Conservation (phyloP, 1,140 invertebrate species). For the Caenorhabditis briggsae region DNA sequence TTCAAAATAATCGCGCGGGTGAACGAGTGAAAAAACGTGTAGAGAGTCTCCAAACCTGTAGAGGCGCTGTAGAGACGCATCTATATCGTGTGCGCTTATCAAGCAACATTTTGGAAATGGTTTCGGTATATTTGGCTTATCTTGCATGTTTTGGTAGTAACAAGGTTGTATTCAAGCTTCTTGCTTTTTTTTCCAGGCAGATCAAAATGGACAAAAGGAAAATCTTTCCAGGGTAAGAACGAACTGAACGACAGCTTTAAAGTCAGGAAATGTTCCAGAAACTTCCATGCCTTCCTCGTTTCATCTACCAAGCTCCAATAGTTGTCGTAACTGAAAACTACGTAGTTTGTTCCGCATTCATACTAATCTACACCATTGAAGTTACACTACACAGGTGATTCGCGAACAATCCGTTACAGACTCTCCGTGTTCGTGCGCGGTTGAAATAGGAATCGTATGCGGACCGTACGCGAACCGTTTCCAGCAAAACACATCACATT, state of each 20-base stretch:
- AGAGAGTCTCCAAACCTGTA: too few relatives aligned
- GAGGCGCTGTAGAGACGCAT: too few relatives aligned
- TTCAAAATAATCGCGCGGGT: too few relatives aligned
- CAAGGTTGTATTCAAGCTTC: background rate
- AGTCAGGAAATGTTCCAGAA: background rate
- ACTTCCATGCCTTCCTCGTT: background rate
- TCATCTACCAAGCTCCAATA: background rate
- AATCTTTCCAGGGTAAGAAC: background rate
- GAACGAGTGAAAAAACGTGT: background rate
- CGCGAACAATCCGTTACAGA: too few relatives aligned
- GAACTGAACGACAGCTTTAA: background rate
- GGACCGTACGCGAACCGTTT: too few relatives aligned
- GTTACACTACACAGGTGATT: too few relatives aligned
- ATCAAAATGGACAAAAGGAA: background rate
- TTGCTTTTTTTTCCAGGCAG: background rate
- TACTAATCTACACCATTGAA: too few relatives aligned
- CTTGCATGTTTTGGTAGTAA: background rate
- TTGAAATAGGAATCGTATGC: too few relatives aligned
- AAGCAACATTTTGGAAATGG: background rate
- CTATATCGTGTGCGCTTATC: background rate
- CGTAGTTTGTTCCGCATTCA: background rate
- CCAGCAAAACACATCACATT: too few relatives aligned
- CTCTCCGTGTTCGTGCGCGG: too few relatives aligned
- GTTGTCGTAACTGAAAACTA: background rate
- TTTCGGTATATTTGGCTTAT: background rate